Evolutionary conservation across 2,888 invertebrate genomes (phyloP), one percentile per base, ranked within the genome.

Genomic region (Octodonta nipae): DNA sequence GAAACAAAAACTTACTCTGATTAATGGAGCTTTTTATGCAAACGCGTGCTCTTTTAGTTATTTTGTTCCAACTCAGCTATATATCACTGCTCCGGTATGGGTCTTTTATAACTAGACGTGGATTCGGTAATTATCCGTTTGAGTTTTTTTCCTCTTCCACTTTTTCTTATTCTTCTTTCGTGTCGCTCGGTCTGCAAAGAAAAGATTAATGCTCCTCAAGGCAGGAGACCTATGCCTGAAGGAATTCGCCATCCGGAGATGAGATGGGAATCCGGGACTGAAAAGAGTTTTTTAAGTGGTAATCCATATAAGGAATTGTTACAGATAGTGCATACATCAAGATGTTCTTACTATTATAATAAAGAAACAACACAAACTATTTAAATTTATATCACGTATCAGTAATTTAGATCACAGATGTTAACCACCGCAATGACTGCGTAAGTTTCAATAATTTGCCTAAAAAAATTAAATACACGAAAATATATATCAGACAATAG

Each of bases 21-120:
- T 22, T 22, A 22, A 22, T 22, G 22, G 22, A 10, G 22, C 22
- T 22, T 22, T 22, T 22, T 22, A 22, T 22, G 22, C 22, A 22
- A 22, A 22, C 22, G 22, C 22, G 4, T 11, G 22, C n/a, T 11
- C n/a, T n/a, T n/a, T n/a, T n/a, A 22, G 10, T 22, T 22, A 22
- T 22, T 22, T 22, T 11, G 22, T 3, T 11, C 22, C 22, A 10
- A 11, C 22, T 4, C 22, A n/a, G n/a, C 22, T n/a, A 22, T 22
- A 22, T 22, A 22, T 22, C 22, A 22, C 2, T 11, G 10, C 2
- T 2, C 22, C 22, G 10, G 2, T 11, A 3, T 22, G 10, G n/a
- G 10, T 4, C 22, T 22, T 22, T 22, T 2, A 22, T 22, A 22
- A 22, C 22, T 22, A 22, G 22, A 22, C 11, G 22, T 22, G 22